A percentile compares a stretch with the other conserved stretches of the same genome.
These are phyloP conservation scores for Catostylus mosaicus DNA, from an alignment of 30 jellyfish, hydroid and myxozoan genomes.

Conservation along the genomic window DNA sequence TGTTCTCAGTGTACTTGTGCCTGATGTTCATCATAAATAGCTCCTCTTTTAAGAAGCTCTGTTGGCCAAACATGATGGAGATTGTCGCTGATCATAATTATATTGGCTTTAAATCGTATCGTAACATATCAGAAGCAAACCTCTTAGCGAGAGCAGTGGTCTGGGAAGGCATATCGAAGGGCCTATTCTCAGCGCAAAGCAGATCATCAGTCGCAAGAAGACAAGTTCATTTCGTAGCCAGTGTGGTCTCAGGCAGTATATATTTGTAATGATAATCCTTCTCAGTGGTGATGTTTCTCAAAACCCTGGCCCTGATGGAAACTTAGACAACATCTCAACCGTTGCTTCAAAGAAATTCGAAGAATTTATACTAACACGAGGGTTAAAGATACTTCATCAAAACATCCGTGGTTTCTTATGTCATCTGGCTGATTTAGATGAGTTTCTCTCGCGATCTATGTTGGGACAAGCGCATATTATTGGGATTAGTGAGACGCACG, in stretches of 20 bases:
- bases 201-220: neutral
- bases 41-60: conserved; percentile 31
- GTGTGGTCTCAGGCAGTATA: neutral
- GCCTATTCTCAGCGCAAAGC: conserved; percentile 43
- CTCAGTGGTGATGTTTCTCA: conserved; percentile 14
- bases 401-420: conserved; percentile 14
- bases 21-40: neutral
- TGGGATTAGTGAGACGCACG: neutral
- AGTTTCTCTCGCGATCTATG: conserved; percentile 12
- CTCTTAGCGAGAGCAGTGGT: conserved; percentile 22
- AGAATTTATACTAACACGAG: conserved; percentile 27
- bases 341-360: neutral
- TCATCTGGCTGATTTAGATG: conserved; percentile 20
- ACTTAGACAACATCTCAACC: conserved; percentile 2
- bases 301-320: conserved; percentile 24
- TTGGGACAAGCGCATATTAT: conserved; percentile 26
- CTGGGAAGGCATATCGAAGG: conserved; percentile 43
- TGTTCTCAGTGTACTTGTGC: conserved; percentile 20
- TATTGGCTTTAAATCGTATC: neutral
- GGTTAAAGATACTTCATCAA: conserved; percentile 11
- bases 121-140: neutral
- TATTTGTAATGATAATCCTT: neutral
- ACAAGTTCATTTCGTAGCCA: neutral
- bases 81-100: neutral
- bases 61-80: conserved; percentile 11